phyloP scores from a whole-genome alignment of 2,888 invertebrate genomes.

The Pemphredon lugubris region DNA sequence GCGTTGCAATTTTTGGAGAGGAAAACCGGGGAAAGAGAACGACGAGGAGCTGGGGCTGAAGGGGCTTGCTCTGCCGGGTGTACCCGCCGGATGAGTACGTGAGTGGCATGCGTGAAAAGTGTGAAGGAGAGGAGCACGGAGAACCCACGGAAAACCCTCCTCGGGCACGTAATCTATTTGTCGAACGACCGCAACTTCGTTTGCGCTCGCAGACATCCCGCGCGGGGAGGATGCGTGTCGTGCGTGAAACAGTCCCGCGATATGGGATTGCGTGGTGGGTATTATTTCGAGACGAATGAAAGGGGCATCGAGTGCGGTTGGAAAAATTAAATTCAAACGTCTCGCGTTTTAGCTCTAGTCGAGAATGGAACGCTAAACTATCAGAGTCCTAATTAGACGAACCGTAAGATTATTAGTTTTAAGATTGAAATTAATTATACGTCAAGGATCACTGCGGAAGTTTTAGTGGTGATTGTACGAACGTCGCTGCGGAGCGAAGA shows the following conservation, averaged over 20 bases:
- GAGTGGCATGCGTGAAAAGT: slow-evolving; percentile 77
- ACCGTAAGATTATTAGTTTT: no score
- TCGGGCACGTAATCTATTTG: slow-evolving; percentile 81
- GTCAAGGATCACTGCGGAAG: no score
- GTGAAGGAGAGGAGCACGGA: slow-evolving; percentile 64
- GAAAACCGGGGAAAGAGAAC: slow-evolving; percentile 47
- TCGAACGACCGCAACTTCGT: slow-evolving; percentile 75
- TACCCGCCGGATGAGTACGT: slow-evolving; percentile 78
- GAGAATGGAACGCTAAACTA: no score
- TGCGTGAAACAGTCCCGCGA: background rate
- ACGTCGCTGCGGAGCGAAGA: no score
- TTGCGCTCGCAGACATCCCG: background rate
- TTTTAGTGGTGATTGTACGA: no score
- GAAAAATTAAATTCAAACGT: no score
- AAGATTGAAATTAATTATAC: no score
- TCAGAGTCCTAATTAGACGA: no score
- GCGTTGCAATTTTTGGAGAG: slow-evolving; percentile 78
- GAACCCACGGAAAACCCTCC: slow-evolving; percentile 65
- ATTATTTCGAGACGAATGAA: background rate
- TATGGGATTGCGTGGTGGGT: background rate
- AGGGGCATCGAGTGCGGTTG: background rate
- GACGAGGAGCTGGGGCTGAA: slow-evolving; percentile 45
- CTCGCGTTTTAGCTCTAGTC: no score
- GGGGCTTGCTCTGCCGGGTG: slow-evolving; percentile 35
- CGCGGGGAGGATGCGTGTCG: background rate